Conservation (phyloP, 1,140 invertebrate species). For the Drosophila auraria region DNA sequence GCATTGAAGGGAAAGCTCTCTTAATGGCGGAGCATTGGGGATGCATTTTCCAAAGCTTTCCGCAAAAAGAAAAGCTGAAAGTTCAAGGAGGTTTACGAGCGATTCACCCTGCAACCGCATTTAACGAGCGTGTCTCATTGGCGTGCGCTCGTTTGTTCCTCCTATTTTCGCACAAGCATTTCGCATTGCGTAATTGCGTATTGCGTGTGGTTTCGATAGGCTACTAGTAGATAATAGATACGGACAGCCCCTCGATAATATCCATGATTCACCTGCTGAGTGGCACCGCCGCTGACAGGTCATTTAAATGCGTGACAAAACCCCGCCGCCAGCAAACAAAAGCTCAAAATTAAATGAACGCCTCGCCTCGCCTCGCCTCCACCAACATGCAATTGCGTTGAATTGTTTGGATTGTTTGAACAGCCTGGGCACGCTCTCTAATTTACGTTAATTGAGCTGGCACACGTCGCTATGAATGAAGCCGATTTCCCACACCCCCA, state of each 20-base stretch:
- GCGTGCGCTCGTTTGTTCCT: slow-evolving; percentile 8
- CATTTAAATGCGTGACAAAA: slow-evolving; percentile 56
- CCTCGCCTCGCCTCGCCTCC: background rate
- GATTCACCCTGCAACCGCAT: slow-evolving; percentile 4
- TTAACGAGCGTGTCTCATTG: slow-evolving; percentile 27
- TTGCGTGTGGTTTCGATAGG: slow-evolving; percentile 3
- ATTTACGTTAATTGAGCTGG: slow-evolving; percentile 73
- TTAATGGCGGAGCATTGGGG: background rate
- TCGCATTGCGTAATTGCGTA: slow-evolving; percentile 7
- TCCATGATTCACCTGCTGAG: slow-evolving; percentile 33
- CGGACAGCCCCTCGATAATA: slow-evolving; percentile 1
- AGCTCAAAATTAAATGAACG: slow-evolving; percentile 36
- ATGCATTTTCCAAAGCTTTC: slow-evolving; percentile 39
- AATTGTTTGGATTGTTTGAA: slow-evolving; percentile 53
- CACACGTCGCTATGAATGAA: slow-evolving; percentile 54
- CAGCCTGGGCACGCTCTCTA: slow-evolving; percentile 58
- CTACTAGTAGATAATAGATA: slow-evolving; percentile 10
- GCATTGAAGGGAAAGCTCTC: slow-evolving; percentile 69
- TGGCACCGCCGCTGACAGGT: slow-evolving; percentile 30
- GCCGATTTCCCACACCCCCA: slow-evolving; percentile 3
- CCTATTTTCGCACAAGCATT: slow-evolving; percentile 5
- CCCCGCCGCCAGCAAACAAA: slow-evolving; percentile 23
- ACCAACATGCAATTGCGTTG: slow-evolving; percentile 40
- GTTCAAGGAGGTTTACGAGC: slow-evolving; percentile 28
- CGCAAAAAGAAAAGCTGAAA: slow-evolving; percentile 5